Percentiles rank a stretch among this genome's conserved stretches.
These are phyloP conservation scores for Monopterus albus DNA, from an alignment of 2,113 vertebrate genomes.

Conservation along the genomic window DNA sequence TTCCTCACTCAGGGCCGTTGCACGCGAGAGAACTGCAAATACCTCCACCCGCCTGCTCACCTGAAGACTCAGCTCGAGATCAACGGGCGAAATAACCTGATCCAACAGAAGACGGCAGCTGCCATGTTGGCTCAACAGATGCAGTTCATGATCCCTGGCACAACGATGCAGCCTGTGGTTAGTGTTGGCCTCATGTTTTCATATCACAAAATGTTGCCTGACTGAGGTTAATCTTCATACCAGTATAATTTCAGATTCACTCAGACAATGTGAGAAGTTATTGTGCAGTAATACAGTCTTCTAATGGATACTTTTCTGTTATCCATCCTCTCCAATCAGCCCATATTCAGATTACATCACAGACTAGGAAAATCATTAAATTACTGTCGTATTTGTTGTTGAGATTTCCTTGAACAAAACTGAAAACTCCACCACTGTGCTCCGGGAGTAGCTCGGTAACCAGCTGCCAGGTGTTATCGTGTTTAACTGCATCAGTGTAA, in stretches of 20 bases:
- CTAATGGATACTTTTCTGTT: background rate
- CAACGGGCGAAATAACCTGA: conserved; percentile 98
- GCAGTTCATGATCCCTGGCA: conserved; percentile 99
- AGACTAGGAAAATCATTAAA: background rate
- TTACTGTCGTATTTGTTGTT: background rate
- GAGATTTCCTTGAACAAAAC: conserved; percentile 42
- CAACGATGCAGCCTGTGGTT: conserved; percentile 95
- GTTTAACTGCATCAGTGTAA: conserved; percentile 50
- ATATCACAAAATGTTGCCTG: no score
- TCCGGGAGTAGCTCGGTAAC: conserved; percentile 2
- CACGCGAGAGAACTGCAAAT: conserved; percentile 99
- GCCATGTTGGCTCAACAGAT: conserved; percentile 99
- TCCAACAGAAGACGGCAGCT: conserved; percentile 98
- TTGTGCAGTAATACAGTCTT: background rate
- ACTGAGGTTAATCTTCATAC: background rate
- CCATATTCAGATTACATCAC: background rate
- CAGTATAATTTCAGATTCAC: background rate
- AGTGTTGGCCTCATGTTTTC: conserved; percentile 75
- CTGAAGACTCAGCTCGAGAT: conserved; percentile 99
- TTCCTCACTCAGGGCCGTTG: conserved; percentile 89
- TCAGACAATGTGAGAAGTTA: background rate
- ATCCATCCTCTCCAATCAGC: background rate
- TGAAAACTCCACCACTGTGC: background rate
- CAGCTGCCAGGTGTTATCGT: background rate
- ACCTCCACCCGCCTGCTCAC: conserved; percentile 98